Evolutionary conservation across 2,113 vertebrate species (phyloP), one percentile per base, ranked within the genome.

Genomic region (Phyllostomus hastatus): DNA sequence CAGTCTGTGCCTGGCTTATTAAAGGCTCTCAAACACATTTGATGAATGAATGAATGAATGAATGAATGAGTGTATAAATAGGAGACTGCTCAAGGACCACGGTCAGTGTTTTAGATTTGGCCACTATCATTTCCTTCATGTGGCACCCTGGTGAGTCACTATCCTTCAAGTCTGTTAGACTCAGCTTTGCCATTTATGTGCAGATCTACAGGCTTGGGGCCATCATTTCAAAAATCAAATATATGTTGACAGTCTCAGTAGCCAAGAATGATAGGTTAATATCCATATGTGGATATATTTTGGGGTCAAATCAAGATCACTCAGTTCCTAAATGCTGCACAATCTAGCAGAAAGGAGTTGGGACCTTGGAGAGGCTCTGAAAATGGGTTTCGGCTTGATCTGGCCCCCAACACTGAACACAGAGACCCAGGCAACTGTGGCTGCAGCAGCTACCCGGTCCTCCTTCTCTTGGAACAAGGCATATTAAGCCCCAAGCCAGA

Each of bases 161-260:
- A 10, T 8, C 6, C 41, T 43, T 41, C 73, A 78, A 52, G 48
- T 73, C 52, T 70, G 66, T 86, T 70, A 81, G 5, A 73, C 35
- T 76, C 66, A 26, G 52, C 50, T 96, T 91, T 92, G 35, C 12
- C 35, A 80, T 79, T 50, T 46, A n/a, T 79, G 22, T 84, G 35
- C 70, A 8, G 54, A 84, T 50, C 57, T 88, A 59, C 4, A 94
- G 67, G 38, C 35, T 96, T 87, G 86, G 41, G 35, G 84, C 73
- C 96, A 87, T 94, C 69, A 96, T 95, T 93, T 97, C 38, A 59
- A 97, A 95, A 97, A 83, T 73, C 72, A 88, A 48, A 67, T 83
- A 48, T 8, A 86, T 24, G 69, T 67, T 79, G 75, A 70, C 57
- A 89, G 35, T 83, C 75, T 83, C 67, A 80, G 69, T 83, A 83